These are phyloP conservation scores for Amphimedon queenslandica DNA, from an alignment of 37 sponge, comb jelly and placozoan species.

Conservation along the genomic window DNA sequence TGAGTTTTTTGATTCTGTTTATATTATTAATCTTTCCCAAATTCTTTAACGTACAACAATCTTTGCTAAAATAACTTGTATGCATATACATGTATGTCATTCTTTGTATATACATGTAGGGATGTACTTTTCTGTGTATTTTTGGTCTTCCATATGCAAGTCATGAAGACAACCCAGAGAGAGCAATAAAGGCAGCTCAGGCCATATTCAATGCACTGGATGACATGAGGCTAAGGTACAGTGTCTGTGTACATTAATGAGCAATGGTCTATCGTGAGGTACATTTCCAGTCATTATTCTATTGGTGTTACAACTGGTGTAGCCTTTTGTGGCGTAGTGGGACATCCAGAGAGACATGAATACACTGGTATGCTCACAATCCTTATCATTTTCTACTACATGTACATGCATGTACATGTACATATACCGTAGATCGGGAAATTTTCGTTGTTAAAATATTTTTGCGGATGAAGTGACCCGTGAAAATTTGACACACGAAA, in stretches of 20 bases:
- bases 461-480: too few species aligned
- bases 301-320: slow-evolving; percentile 90
- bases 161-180: slow-evolving; percentile 74
- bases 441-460: too few species aligned
- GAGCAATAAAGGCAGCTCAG: slow-evolving; percentile 76
- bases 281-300: slow-evolving; percentile 34
- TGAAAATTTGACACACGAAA: too few species aligned
- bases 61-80: too few species aligned
- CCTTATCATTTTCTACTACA: too few species aligned
- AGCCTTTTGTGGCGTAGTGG: slow-evolving; percentile 95
- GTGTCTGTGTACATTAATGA: too few species aligned
- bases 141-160: slow-evolving; percentile 91
- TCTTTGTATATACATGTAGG: slow-evolving; percentile 35
- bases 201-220: slow-evolving; percentile 48
- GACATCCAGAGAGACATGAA: slow-evolving; percentile 90
- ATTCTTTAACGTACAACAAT: too few species aligned
- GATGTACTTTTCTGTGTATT: slow-evolving; percentile 90
- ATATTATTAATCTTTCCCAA: too few species aligned
- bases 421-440: too few species aligned
- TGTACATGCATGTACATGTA: too few species aligned
- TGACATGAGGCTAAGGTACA: slow-evolving; percentile 24
- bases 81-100: too few species aligned
- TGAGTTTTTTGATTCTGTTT: too few species aligned
- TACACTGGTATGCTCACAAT: slow-evolving; percentile 94
- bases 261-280: background rate